Evolutionary conservation across 2,888 invertebrate genomes (phyloP).

Genomic region (Mimachlamys varia): DNA sequence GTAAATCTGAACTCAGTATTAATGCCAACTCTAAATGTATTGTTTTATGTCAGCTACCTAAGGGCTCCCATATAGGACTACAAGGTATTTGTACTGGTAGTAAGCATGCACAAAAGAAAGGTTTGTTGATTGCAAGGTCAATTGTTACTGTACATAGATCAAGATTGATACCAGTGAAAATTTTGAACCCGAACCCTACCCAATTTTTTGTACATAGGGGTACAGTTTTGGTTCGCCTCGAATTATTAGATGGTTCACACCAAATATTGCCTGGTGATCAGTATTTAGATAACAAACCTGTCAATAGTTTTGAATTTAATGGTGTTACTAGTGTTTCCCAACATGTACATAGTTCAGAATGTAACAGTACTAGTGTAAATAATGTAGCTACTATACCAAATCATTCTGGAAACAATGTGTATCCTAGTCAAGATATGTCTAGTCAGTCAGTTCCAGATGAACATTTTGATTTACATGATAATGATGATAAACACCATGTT

Average conservation of each 20-base stretch:
- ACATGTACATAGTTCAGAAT: no score
- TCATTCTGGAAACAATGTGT: no score
- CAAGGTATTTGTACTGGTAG: conserved; percentile 46
- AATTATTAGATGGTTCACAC: conserved; percentile 49
- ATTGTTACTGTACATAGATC: conserved; percentile 5
- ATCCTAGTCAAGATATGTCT: no score
- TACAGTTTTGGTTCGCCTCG: neutral
- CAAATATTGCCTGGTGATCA: no score
- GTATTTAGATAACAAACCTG: no score
- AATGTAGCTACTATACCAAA: no score
- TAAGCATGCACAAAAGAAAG: conserved; percentile 37
- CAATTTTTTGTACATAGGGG: neutral
- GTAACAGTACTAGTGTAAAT: no score
- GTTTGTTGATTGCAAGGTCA: neutral
- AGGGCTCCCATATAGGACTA: conserved; percentile 28
- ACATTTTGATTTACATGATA: no score
- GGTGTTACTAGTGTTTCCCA: no score
- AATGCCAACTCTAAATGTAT: conserved; percentile 47
- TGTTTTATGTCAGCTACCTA: conserved; percentile 36
- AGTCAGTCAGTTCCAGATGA: no score
- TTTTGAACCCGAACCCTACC: conserved; percentile 45
- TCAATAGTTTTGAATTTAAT: no score
- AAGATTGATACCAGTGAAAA: conserved; percentile 40
- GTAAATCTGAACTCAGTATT: conserved; percentile 41
- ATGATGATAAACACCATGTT: no score